Evolutionary conservation across 2,888 invertebrate genomes (phyloP), one percentile per base, ranked within the genome.

Genomic region (Meliscaeva auricollis): DNA sequence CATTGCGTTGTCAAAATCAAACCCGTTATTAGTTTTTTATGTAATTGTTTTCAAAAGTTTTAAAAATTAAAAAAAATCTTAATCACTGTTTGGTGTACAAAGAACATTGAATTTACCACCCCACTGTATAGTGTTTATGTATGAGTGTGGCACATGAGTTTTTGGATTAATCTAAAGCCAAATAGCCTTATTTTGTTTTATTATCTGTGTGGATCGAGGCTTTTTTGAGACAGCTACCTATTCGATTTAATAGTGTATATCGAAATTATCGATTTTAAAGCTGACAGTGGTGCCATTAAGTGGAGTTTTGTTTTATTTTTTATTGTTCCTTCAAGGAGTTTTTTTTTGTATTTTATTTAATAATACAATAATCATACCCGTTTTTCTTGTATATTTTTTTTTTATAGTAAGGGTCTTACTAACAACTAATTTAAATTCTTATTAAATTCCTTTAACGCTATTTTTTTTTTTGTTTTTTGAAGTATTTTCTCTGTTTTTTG

Each of bases 371-470:
- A 60, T 77, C 58, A 73, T 74, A 74, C 79, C 74, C 74, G 60
- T 64, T 52, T 76, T 30, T 78, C 46, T 26, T 66, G 26, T 66
- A 5, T 32, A 26, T 38, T 8, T 38, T 11, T 38, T 72, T 38
- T 52, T 44, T 22, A 32, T 35, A 56, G 7, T 54, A 52, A 41
- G 41, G 35, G 46, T 32, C 13, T 69, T 70, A 44, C 30, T 82
- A 69, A 66, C 35, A 35, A 50, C 62, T 82, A 78, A 15, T 32
- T 54, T 9, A 20, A 58, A 6, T 66, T 46, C 72, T 62, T 66
- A 68, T 52, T 30, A 22, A 84, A 80, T 84, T 84, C 84, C 80
- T 69, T 80, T 46, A 80, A 84, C 46, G 70, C 74, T 62, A 11
- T 62, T 64, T 44, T 56, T 54, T 46, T 50, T 52, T 70, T 69